Percentiles rank a stretch among this genome's conserved stretches.
Conservation (phyloP, 2,888 invertebrate genomes). For the Nomada goodeniana region DNA sequence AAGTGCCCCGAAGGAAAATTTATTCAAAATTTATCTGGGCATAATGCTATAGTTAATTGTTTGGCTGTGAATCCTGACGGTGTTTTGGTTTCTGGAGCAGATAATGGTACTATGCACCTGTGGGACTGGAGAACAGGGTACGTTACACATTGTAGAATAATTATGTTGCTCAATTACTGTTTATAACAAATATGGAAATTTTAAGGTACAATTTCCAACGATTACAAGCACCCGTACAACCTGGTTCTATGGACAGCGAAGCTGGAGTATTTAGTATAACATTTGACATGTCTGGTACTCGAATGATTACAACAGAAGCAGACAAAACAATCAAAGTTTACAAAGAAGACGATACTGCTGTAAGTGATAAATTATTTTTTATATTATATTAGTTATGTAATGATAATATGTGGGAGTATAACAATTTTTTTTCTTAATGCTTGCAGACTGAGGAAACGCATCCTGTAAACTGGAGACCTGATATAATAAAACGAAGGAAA, state of each 20-base stretch:
- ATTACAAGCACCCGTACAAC: constrained; percentile 96
- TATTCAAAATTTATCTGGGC: constrained; percentile 97
- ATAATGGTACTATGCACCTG: constrained; percentile 98
- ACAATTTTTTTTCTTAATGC: constrained; percentile 49
- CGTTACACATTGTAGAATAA: constrained; percentile 4
- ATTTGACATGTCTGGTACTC: constrained; percentile 97
- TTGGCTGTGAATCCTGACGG: constrained; percentile 97
- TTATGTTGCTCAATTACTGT: background rate
- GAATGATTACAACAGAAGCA: constrained; percentile 98
- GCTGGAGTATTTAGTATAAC: constrained; percentile 98
- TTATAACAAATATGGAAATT: constrained; percentile 29
- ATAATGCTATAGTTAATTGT: constrained; percentile 98
- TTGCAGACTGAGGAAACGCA: constrained; percentile 95
- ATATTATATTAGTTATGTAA: background rate
- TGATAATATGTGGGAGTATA: background rate
- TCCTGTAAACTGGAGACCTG: constrained; percentile 99
- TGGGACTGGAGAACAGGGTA: constrained; percentile 99
- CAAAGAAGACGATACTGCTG: constrained; percentile 97
- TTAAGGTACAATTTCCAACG: constrained; percentile 96
- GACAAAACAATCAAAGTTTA: constrained; percentile 99
- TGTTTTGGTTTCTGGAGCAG: constrained; percentile 98
- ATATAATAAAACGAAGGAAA: constrained; percentile 96
- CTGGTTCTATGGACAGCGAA: constrained; percentile 99
- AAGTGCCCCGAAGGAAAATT: constrained; percentile 99
- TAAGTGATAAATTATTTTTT: constrained; percentile 70